Percentiles rank a stretch among this genome's conserved stretches.
Evolutionary conservation across 2,888 invertebrate species (phyloP).

Genomic region (Calliopum simillimum): DNA sequence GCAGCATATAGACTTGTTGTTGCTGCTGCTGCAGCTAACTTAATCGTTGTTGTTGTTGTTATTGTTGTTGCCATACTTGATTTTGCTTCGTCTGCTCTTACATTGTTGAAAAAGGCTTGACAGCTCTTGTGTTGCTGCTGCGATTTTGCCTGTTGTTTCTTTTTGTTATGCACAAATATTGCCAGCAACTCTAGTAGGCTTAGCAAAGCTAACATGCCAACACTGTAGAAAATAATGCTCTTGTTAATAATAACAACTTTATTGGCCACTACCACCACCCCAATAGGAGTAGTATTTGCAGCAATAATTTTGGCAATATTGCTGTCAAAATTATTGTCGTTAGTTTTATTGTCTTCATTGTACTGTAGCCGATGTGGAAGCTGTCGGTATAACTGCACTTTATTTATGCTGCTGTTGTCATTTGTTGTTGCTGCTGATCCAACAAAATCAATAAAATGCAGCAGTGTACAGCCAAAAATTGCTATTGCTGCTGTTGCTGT

Average conservation of each 20-base stretch:
- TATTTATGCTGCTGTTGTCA: no score
- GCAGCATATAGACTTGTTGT: background rate
- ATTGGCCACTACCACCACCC: no score
- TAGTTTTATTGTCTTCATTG: background rate
- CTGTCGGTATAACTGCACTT: background rate
- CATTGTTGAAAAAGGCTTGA: no score
- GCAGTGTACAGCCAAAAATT: no score
- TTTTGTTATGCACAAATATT: no score
- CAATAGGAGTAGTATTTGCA: background rate
- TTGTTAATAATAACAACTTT: background rate
- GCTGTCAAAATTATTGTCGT: conserved; percentile 3
- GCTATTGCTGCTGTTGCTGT: background rate
- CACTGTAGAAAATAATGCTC: background rate
- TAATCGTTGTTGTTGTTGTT: background rate
- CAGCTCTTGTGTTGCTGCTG: background rate
- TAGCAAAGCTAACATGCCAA: no score
- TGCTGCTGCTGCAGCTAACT: background rate
- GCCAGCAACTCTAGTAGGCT: no score
- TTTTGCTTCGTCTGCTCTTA: background rate
- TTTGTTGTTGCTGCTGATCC: no score
- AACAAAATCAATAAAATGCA: no score
- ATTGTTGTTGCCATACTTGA: background rate
- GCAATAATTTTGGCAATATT: background rate
- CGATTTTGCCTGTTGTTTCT: background rate
- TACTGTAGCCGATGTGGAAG: background rate